Evolutionary conservation across 2,797 vertebrate genomes (phyloP).

Genomic region (Crenichthys baileyi): DNA sequence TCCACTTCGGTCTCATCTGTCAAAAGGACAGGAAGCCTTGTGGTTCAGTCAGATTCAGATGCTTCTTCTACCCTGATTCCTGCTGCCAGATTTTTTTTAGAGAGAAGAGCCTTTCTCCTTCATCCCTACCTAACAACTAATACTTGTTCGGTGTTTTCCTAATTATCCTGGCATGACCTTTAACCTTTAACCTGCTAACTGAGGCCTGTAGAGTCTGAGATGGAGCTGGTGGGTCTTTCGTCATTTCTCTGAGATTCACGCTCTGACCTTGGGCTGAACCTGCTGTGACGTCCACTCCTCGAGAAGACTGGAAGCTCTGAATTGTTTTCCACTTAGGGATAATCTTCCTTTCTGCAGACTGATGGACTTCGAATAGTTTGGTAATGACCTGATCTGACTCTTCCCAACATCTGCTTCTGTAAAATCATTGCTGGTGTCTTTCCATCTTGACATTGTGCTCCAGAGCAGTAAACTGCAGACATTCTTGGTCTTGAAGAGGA

Average conservation of each 20-base stretch:
- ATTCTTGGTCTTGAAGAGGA: not conserved
- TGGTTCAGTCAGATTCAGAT: too few relatives aligned
- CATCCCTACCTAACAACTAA: not conserved
- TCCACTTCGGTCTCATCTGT: not conserved
- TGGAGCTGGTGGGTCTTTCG: not conserved
- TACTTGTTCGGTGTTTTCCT: not conserved
- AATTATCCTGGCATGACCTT: not conserved
- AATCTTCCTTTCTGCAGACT: too few relatives aligned
- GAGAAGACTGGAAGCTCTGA: not conserved
- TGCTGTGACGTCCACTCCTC: not conserved
- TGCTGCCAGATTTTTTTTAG: not conserved
- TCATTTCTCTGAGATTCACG: not conserved
- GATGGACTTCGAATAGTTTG: not conserved
- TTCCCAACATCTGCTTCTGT: not conserved
- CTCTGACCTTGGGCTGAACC: not conserved
- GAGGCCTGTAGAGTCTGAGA: not conserved
- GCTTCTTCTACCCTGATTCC: not conserved
- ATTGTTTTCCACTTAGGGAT: not conserved
- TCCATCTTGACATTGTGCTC: not conserved
- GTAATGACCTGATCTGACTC: not conserved
- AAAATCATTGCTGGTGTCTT: not conserved
- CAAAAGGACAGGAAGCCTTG: not conserved
- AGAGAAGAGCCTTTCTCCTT: not conserved
- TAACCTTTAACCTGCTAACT: not conserved
- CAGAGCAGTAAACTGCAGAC: not conserved